phyloP scores from a whole-genome alignment of 2,113 vertebrate genomes.

The human (Homo sapiens) region GRCh38 chr15:29910501-29911000 shows the following conservation, averaged over 20 bases:
- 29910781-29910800: not conserved
- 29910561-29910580: not conserved
- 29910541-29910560: not conserved
- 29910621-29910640: not conserved
- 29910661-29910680: not conserved
- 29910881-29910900: too few relatives aligned
- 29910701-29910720: not conserved
- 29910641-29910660: not conserved
- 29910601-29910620: conserved; percentile 46
- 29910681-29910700: not conserved
- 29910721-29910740: not conserved
- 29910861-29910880: not conserved
- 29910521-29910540: not conserved
- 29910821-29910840: not conserved
- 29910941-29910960: not conserved
- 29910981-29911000: not conserved
- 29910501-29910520: conserved; percentile 34
- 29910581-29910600: not conserved
- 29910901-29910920: not conserved
- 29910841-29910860: not conserved
- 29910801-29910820: not conserved
- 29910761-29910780: not conserved
- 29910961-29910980: not conserved
- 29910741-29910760: not conserved
- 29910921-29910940: not conserved